Evolutionary conservation across 2,888 invertebrate genomes (phyloP).

Genomic region (Caenorhabditis uteleia): DNA sequence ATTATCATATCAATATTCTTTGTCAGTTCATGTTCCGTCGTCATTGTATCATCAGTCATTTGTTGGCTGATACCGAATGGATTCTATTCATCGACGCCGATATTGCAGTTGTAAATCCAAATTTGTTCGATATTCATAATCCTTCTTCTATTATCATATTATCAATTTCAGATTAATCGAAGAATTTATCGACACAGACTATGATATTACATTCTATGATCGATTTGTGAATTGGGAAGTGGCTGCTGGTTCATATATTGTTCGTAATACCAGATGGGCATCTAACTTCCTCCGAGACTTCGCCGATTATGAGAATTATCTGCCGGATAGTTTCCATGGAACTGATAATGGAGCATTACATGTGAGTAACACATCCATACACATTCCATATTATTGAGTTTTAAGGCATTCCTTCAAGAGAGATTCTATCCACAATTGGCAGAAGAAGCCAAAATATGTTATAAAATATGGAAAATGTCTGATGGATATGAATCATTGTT

Average conservation of each 20-base stretch:
- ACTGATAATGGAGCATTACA: constrained; percentile 48
- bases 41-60: constrained; percentile 55
- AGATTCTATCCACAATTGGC: constrained; percentile 20
- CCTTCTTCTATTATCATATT: too few relatives aligned
- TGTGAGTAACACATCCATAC: constrained; percentile 3
- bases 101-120: constrained; percentile 43
- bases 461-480: constrained; percentile 31
- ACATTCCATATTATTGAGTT: constrained; percentile 3
- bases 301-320: constrained; percentile 36
- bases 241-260: constrained; percentile 46
- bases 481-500: constrained; percentile 34
- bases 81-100: constrained; percentile 47
- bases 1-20: constrained; percentile 4
- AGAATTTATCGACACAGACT: constrained; percentile 34
- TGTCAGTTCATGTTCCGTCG: constrained; percentile 61
- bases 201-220: constrained; percentile 48
- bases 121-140: constrained; percentile 26
- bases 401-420: constrained; percentile 10
- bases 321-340: constrained; percentile 39
- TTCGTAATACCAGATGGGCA: constrained; percentile 26
- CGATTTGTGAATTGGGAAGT: constrained; percentile 46
- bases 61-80: constrained; percentile 40
- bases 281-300: constrained; percentile 29
- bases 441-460: constrained; percentile 25
- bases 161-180: constrained; percentile 31